Conservation (phyloP, 2,797 vertebrate genomes). For the Bovichtus variegatus region DNA sequence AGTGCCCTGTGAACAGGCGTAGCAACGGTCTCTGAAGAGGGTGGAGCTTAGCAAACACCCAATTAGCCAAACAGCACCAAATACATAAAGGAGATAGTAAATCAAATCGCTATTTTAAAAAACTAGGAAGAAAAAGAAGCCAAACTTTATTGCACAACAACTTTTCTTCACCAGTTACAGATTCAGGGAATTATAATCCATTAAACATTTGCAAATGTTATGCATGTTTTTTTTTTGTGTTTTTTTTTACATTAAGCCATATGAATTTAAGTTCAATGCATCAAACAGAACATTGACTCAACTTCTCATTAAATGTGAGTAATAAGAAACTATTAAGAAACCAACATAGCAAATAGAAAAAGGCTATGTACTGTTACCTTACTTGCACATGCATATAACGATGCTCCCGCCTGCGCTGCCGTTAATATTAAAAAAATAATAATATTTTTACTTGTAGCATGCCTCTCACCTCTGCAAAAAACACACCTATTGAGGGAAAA, state of each 20-base stretch:
- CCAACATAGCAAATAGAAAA: slow-evolving; percentile 83
- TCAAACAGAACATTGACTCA: slow-evolving; percentile 45
- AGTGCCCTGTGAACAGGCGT: background rate
- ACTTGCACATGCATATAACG: slow-evolving; percentile 81
- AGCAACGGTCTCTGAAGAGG: too few species aligned
- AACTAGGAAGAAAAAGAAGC: background rate
- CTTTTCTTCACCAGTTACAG: background rate
- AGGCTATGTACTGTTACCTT: slow-evolving; percentile 87
- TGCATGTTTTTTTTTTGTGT: slow-evolving; percentile 16
- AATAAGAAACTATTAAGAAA: slow-evolving; percentile 75
- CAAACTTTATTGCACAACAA: slow-evolving; percentile 2
- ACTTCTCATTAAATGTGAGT: slow-evolving; percentile 61
- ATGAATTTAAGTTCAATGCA: slow-evolving; percentile 55
- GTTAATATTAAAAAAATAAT: slow-evolving; percentile 60
- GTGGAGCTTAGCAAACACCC: too few species aligned
- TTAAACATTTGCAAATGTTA: slow-evolving; percentile 10
- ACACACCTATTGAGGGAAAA: slow-evolving; percentile 42
- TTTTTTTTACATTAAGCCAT: slow-evolving; percentile 70
- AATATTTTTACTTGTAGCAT: slow-evolving; percentile 83
- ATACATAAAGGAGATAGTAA: background rate
- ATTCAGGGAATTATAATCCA: slow-evolving; percentile 52
- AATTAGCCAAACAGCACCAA: background rate
- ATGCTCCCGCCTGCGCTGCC: slow-evolving; percentile 59
- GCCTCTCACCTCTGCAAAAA: slow-evolving; percentile 57
- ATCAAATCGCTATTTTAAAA: background rate